Percentiles rank a stretch among this genome's conserved stretches.
phyloP scores from a whole-genome alignment of 2,113 vertebrate species.

The Tetrao urogallus region DNA sequence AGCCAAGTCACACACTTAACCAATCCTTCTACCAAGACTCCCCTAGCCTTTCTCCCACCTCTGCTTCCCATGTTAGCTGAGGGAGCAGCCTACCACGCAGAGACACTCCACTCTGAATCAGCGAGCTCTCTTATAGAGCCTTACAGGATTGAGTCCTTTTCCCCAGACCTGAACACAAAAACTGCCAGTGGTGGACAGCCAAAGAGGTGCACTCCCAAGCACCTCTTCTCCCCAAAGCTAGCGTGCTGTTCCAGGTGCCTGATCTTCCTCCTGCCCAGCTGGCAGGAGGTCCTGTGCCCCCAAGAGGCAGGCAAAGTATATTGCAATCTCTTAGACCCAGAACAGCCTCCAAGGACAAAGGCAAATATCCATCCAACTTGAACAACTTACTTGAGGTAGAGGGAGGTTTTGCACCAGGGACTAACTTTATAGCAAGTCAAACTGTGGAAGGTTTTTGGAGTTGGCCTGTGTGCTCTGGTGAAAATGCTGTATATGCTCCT shows the following conservation, averaged over 20 bases:
- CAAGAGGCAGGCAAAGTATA: too few species aligned
- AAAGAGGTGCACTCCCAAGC: accelerated
- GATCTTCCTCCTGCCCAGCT: not conserved
- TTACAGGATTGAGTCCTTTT: accelerated
- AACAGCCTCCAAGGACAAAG: not conserved
- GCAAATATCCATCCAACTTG: not conserved
- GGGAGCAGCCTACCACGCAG: not conserved
- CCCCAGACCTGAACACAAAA: not conserved
- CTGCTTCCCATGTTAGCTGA: not conserved
- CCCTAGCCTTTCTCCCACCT: not conserved
- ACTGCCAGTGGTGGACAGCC: not conserved
- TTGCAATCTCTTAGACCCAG: not conserved
- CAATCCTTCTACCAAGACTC: not conserved
- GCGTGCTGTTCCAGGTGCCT: not conserved
- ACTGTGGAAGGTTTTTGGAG: not conserved
- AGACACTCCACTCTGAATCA: not conserved
- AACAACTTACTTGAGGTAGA: not conserved
- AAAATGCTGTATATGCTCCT: not conserved
- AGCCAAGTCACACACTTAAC: not conserved
- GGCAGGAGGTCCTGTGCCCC: too few species aligned
- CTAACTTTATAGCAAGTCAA: not conserved
- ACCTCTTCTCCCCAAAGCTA: accelerated
- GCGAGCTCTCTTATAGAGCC: not conserved
- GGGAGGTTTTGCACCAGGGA: not conserved
- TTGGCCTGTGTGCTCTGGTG: accelerated